Evolutionary conservation across 2,113 vertebrate species (phyloP).

Genomic region (Nerophis lumbriciformis): DNA sequence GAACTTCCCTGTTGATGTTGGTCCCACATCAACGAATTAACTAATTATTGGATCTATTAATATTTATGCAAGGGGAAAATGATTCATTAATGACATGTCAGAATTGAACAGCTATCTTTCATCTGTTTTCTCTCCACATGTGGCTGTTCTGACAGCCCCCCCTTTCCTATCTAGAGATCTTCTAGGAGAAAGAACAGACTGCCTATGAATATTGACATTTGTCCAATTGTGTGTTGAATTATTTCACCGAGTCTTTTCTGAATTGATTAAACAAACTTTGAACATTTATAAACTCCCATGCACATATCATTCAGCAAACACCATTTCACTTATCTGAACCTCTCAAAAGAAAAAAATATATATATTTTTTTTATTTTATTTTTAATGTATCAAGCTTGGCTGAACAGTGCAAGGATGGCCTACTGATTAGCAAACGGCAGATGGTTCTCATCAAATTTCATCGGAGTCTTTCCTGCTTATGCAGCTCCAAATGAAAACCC

Average conservation of each 20-base stretch:
- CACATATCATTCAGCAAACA: slow-evolving; percentile 36
- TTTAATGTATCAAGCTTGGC: slow-evolving; percentile 20
- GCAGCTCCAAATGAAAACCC: slow-evolving; percentile 39
- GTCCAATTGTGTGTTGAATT: slow-evolving; percentile 50
- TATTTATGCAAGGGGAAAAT: slow-evolving; percentile 71
- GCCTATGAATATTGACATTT: slow-evolving; percentile 69
- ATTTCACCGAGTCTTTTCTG: slow-evolving; percentile 47
- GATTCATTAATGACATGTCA: slow-evolving; percentile 73
- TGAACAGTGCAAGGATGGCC: slow-evolving; percentile 26
- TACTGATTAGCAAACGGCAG: slow-evolving; percentile 45
- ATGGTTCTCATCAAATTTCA: slow-evolving; percentile 42
- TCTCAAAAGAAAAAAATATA: neutral
- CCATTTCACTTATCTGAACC: slow-evolving; percentile 16
- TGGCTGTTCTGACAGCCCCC: slow-evolving; percentile 68
- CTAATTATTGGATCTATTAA: slow-evolving; percentile 74
- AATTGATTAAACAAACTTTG: slow-evolving; percentile 52
- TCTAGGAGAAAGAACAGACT: slow-evolving; percentile 58
- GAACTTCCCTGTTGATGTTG: slow-evolving; percentile 65
- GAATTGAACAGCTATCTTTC: slow-evolving; percentile 63
- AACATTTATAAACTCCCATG: slow-evolving; percentile 45
- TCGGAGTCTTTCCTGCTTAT: slow-evolving; percentile 27
- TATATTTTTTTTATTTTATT: neutral
- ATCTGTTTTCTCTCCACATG: slow-evolving; percentile 63
- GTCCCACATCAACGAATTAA: slow-evolving; percentile 69
- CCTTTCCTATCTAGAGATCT: slow-evolving; percentile 58